A percentile compares a stretch with the other conserved stretches of the same genome.
These are phyloP conservation scores for Vulpes vulpes DNA, from an alignment of 2,113 vertebrate species.

Conservation along the genomic window DNA sequence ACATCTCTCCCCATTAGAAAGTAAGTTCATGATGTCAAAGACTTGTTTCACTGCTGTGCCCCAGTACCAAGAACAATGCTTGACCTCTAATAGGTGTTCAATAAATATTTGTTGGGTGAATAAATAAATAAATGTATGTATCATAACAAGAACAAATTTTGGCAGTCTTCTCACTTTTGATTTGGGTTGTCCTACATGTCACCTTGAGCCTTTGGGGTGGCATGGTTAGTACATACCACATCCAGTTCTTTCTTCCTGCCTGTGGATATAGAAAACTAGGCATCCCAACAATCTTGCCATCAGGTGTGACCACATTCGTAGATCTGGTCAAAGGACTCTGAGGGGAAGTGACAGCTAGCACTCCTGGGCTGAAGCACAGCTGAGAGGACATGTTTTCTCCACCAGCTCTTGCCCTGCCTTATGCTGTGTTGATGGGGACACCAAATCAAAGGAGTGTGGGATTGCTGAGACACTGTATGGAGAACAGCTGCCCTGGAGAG, in stretches of 20 bases:
- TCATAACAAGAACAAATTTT: background rate
- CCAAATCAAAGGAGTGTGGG: slow-evolving; percentile 54
- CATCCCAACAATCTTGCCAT: background rate
- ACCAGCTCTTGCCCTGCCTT: background rate
- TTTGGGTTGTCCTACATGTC: background rate
- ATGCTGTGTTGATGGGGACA: slow-evolving; percentile 18
- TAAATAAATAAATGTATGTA: background rate
- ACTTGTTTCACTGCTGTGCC: background rate
- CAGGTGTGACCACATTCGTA: background rate
- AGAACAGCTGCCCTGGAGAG: slow-evolving; percentile 73
- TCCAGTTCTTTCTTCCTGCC: background rate
- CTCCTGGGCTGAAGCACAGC: background rate
- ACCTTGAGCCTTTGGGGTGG: background rate
- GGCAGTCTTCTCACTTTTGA: background rate
- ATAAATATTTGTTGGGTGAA: background rate
- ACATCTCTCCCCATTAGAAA: background rate
- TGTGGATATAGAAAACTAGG: background rate
- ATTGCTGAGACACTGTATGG: slow-evolving; percentile 48
- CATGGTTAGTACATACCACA: background rate
- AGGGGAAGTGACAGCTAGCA: background rate
- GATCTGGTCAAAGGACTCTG: background rate
- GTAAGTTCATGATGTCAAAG: background rate
- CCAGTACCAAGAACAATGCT: background rate
- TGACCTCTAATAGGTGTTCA: background rate
- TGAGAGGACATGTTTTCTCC: background rate